These are phyloP conservation scores for Cistogaster globosa DNA, from an alignment of 2,888 invertebrate species.

Conservation along the genomic window DNA sequence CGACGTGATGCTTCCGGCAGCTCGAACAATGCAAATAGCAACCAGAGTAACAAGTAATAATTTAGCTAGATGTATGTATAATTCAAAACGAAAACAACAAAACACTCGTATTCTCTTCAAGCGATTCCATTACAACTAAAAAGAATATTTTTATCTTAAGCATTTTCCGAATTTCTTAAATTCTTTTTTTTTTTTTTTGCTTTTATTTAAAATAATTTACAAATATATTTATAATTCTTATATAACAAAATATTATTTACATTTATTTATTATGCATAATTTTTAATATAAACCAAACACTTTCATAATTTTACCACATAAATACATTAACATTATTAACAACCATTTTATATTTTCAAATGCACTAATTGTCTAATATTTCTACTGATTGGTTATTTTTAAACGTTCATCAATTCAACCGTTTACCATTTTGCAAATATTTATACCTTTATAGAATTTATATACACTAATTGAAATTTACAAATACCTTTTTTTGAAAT, in stretches of 20 bases:
- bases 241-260: constrained; percentile 32
- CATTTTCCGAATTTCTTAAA: constrained; percentile 21
- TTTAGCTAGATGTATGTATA: constrained; percentile 49
- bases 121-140: constrained; percentile 62
- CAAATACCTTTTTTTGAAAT: constrained; percentile 43
- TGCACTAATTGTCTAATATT: constrained; percentile 23
- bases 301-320: neutral
- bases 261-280: constrained; percentile 28
- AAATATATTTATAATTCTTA: constrained; percentile 10
- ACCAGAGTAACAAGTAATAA: constrained; percentile 59
- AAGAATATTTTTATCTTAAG: neutral
- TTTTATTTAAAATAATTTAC: constrained; percentile 13
- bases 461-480: constrained; percentile 59
- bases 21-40: constrained; percentile 61
- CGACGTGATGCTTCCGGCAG: constrained; percentile 72
- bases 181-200: constrained; percentile 22
- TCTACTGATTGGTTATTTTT: neutral
- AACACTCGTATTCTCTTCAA: constrained; percentile 39
- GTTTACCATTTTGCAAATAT: constrained; percentile 52
- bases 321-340: constrained; percentile 8
- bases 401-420: constrained; percentile 10
- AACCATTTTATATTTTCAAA: constrained; percentile 1
- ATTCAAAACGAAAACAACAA: constrained; percentile 17
- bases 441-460: constrained; percentile 67
- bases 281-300: neutral